These are phyloP conservation scores for Aphodius sticticus DNA, from an alignment of 2,888 invertebrate genomes.

Conservation along the genomic window DNA sequence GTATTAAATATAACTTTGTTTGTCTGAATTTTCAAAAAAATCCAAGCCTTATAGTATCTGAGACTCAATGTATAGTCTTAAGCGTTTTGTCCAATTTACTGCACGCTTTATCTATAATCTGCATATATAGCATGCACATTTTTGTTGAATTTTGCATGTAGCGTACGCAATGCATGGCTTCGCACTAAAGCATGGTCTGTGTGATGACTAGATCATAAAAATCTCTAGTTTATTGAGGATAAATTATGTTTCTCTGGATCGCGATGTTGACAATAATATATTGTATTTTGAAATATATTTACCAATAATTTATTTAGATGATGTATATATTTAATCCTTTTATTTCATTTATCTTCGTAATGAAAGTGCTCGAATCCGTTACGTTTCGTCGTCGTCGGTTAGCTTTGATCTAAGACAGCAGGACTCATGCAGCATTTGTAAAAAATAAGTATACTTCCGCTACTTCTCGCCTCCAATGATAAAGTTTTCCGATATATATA, in stretches of 20 bases:
- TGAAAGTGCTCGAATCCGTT: no score
- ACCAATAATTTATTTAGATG: no score
- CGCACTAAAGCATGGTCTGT: not conserved
- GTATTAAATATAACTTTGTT: not conserved
- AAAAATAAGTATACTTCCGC: no score
- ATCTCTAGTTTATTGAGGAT: not conserved
- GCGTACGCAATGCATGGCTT: not conserved
- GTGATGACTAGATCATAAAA: not conserved
- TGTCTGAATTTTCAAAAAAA: not conserved
- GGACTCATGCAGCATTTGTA: no score
- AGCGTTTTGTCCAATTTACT: not conserved
- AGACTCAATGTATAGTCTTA: not conserved
- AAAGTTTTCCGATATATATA: no score
- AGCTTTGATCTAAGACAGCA: no score
- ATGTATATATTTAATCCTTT: no score
- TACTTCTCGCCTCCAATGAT: no score
- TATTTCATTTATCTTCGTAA: no score
- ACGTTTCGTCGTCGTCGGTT: no score
- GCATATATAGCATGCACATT: not conserved
- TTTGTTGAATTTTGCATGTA: not conserved
- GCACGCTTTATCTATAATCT: not conserved
- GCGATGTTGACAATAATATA: not conserved
- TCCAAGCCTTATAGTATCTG: not conserved
- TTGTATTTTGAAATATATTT: no score
- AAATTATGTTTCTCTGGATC: conserved; percentile 4